Evolutionary conservation across 2,797 vertebrate species (phyloP).

Genomic region (Alcedo atthis): DNA sequence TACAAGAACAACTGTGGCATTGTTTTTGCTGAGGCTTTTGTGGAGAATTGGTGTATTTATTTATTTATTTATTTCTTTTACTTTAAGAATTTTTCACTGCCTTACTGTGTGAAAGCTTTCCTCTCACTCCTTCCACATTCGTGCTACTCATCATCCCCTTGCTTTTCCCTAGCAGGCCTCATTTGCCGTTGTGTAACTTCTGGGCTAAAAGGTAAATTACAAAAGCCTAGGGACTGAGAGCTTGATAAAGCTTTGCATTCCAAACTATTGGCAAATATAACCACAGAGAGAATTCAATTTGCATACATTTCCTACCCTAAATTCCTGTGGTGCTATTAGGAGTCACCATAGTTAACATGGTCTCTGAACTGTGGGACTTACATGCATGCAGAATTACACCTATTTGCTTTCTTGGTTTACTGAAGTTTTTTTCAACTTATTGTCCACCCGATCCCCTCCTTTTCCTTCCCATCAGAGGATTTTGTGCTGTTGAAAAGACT

Average conservation of each 20-base stretch:
- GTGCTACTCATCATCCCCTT: not conserved
- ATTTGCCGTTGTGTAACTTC: not conserved
- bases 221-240: not conserved
- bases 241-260: slow-evolving; percentile 6
- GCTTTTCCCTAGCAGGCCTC: not conserved
- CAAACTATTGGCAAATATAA: not conserved
- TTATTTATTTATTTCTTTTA: not conserved
- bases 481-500: not conserved
- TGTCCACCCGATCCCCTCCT: not conserved
- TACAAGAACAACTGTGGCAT: not conserved
- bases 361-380: not conserved
- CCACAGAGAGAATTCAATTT: slow-evolving; percentile 8
- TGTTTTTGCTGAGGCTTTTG: not conserved
- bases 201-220: not conserved
- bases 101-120: not conserved
- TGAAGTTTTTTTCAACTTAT: not conserved
- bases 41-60: not conserved
- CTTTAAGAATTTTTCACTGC: not conserved
- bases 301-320: slow-evolving; percentile 50
- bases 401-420: slow-evolving; percentile 27
- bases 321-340: slow-evolving; percentile 34
- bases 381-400: not conserved
- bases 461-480: not conserved
- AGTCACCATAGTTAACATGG: slow-evolving; percentile 49
- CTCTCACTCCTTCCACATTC: not conserved